Percentiles rank a stretch among this genome's conserved stretches.
These are phyloP conservation scores for Himalopsyche japonica DNA, from an alignment of 2,888 invertebrate species.

Conservation along the genomic window DNA sequence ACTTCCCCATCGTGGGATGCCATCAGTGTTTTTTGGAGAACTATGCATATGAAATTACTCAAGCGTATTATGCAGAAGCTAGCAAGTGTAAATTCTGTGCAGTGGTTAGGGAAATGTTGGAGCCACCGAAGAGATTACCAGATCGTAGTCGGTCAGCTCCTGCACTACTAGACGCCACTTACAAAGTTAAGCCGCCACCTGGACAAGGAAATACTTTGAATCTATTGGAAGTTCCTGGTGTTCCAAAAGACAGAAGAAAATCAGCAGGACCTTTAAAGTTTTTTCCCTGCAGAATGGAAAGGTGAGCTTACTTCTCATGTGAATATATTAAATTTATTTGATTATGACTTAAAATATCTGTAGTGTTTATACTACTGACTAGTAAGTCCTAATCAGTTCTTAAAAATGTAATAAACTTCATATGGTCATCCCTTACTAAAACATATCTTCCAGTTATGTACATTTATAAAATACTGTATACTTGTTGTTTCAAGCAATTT, in stretches of 20 bases:
- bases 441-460: too few species aligned
- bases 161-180: constrained; percentile 54
- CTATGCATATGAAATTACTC: constrained; percentile 56
- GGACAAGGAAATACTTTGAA: neutral
- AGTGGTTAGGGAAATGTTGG: constrained; percentile 56
- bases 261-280: constrained; percentile 59
- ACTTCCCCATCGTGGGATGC: constrained; percentile 50
- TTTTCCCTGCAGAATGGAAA: constrained; percentile 41
- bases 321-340: neutral
- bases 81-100: constrained; percentile 56
- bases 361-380: neutral
- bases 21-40: constrained; percentile 59
- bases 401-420: too few species aligned
- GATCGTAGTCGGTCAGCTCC: constrained; percentile 62
- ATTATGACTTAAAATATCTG: too few species aligned
- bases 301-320: too few species aligned
- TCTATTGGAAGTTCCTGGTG: constrained; percentile 54
- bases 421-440: too few species aligned
- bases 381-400: too few species aligned
- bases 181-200: constrained; percentile 46
- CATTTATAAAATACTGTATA: too few species aligned
- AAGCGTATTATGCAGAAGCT: constrained; percentile 55
- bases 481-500: too few species aligned
- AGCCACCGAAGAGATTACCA: constrained; percentile 50
- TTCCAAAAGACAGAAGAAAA: constrained; percentile 54